phyloP scores from a whole-genome alignment of 2,888 invertebrate species.

The Noctua fimbriata region DNA sequence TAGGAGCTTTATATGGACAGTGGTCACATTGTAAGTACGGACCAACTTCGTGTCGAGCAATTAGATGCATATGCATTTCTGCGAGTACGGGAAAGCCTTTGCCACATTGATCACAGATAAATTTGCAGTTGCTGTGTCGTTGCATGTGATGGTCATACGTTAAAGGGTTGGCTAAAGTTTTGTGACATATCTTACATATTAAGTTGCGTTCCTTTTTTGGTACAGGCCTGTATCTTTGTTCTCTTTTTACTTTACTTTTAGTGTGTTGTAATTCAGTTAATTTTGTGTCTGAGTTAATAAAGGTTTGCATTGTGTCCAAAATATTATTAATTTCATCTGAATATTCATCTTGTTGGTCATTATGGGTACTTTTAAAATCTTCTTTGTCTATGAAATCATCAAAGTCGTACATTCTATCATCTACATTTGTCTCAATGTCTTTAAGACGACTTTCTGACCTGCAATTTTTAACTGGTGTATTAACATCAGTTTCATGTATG shows the following conservation, averaged over 20 bases:
- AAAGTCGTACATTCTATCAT: constrained; percentile 39
- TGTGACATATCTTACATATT: constrained; percentile 79
- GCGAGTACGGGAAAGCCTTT: constrained; percentile 79
- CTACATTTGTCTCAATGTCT: neutral
- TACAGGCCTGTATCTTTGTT: neutral
- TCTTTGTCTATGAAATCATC: constrained; percentile 44
- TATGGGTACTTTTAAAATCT: constrained; percentile 15
- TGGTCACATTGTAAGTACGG: constrained; percentile 79
- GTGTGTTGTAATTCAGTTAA: neutral
- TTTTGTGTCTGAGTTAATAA: constrained; percentile 40
- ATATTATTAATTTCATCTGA: constrained; percentile 45
- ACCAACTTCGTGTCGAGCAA: constrained; percentile 80
- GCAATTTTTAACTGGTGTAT: neutral
- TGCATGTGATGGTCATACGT: constrained; percentile 84
- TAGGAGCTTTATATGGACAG: constrained; percentile 82
- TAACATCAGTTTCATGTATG: neutral
- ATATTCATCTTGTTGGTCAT: constrained; percentile 3
- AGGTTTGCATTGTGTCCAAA: constrained; percentile 56
- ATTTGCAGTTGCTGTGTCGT: constrained; percentile 79
- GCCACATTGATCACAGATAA: constrained; percentile 85
- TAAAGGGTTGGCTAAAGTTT: constrained; percentile 75
- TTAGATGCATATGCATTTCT: constrained; percentile 79
- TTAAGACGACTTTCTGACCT: neutral
- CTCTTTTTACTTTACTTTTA: constrained; percentile 38
- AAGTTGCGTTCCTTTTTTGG: constrained; percentile 58